Conservation (phyloP, 2,113 vertebrate genomes). For the Pseudorectes ferrugineus region DNA sequence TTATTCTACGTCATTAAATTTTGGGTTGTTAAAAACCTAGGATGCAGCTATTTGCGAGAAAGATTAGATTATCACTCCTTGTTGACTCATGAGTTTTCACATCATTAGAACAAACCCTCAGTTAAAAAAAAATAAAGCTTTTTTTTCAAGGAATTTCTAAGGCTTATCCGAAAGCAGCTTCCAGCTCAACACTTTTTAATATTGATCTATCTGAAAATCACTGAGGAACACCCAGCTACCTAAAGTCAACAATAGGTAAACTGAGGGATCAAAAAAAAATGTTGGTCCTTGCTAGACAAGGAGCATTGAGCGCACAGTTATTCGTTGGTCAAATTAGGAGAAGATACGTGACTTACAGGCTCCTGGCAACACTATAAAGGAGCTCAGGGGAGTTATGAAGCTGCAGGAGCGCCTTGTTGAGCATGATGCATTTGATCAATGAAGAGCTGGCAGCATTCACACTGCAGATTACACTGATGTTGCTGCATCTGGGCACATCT, state of each 20-base stretch:
- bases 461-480: not conserved
- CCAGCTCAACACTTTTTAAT: not conserved
- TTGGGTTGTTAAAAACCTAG: not conserved
- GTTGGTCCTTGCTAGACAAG: not conserved
- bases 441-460: not conserved
- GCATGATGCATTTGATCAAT: not conserved
- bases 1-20: not conserved
- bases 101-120: not conserved
- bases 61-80: not conserved
- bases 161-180: not conserved
- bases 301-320: not conserved
- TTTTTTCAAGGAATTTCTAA: not conserved
- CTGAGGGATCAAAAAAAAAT: not conserved
- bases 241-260: not conserved
- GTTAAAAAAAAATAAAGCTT: not conserved
- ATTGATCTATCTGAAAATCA: not conserved
- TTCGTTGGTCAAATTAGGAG: not conserved
- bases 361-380: not conserved
- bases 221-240: not conserved
- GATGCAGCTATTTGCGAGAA: not conserved
- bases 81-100: not conserved
- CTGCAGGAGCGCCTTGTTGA: not conserved
- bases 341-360: not conserved
- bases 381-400: not conserved
- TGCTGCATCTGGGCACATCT: not conserved